Percentiles rank a stretch among this genome's conserved stretches.
phyloP scores from a whole-genome alignment of 2,113 vertebrate species.

The Oryzias celebensis region DNA sequence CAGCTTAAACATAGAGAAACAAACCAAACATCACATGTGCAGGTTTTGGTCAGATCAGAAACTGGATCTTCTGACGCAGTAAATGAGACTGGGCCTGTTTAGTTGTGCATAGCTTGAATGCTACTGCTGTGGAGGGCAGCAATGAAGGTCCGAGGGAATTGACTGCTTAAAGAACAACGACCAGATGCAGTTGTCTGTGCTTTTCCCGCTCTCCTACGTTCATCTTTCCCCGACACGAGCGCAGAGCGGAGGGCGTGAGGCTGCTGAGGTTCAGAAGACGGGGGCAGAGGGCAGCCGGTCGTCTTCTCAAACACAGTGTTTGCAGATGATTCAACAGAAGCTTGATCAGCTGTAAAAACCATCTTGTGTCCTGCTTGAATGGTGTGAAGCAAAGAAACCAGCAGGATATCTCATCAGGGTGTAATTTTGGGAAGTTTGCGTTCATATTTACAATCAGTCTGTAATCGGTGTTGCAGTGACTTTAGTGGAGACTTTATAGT shows the following conservation, averaged over 20 bases:
- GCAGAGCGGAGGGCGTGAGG: neutral
- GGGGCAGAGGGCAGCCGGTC: slow-evolving; percentile 43
- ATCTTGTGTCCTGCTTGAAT: too few relatives aligned
- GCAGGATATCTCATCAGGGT: too few relatives aligned
- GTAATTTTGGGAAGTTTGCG: too few relatives aligned
- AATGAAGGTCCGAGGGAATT: too few relatives aligned
- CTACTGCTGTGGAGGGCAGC: too few relatives aligned
- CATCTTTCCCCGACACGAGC: slow-evolving; percentile 16
- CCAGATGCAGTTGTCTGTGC: neutral
- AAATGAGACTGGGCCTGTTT: too few relatives aligned
- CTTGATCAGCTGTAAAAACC: neutral
- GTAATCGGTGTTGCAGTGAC: slow-evolving; percentile 14
- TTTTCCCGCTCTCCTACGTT: slow-evolving; percentile 28
- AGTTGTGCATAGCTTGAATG: too few relatives aligned
- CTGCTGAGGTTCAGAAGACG: slow-evolving; percentile 29
- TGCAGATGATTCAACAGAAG: slow-evolving; percentile 18
- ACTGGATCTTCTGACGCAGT: too few relatives aligned
- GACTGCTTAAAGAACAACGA: neutral
- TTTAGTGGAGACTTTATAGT: slow-evolving; percentile 24
- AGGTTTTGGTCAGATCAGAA: too few relatives aligned
- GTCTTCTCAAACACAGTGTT: slow-evolving; percentile 11
- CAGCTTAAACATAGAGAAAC: neutral
- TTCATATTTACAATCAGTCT: neutral
- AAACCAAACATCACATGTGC: too few relatives aligned
- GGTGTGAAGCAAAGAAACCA: neutral